Evolutionary conservation across 2,113 vertebrate species (phyloP).

Genomic region (Podarcis raffonei): DNA sequence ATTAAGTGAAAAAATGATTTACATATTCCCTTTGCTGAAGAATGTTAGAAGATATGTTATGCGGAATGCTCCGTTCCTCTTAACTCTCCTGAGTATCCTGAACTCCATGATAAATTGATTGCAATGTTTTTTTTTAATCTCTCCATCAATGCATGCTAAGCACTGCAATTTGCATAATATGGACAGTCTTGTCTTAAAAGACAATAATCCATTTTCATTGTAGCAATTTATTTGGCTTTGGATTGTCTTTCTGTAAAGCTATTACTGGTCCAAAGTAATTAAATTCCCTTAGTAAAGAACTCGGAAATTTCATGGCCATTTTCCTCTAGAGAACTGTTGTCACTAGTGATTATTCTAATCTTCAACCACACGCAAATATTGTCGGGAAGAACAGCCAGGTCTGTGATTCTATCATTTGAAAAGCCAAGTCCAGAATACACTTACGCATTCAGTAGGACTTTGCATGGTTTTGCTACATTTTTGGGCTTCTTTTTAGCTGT

Average conservation of each 20-base stretch:
- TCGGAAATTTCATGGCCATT: slow-evolving; percentile 45
- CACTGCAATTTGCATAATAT: slow-evolving; percentile 39
- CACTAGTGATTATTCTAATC: slow-evolving; percentile 11
- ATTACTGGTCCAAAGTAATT: slow-evolving; percentile 48
- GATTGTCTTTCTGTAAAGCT: slow-evolving; percentile 34
- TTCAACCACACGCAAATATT: slow-evolving; percentile 24
- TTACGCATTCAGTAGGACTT: neutral
- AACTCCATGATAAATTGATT: slow-evolving; percentile 13
- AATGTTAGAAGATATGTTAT: slow-evolving; percentile 34
- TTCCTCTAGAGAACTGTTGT: slow-evolving; percentile 22
- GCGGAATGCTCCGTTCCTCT: neutral
- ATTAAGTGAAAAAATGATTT: slow-evolving; percentile 50
- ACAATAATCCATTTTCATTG: slow-evolving; percentile 55
- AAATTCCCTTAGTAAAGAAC: slow-evolving; percentile 42
- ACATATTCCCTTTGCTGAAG: slow-evolving; percentile 46
- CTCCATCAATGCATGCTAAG: slow-evolving; percentile 54
- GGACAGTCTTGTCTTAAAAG: slow-evolving; percentile 53
- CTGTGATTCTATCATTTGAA: slow-evolving; percentile 34
- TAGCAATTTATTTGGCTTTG: slow-evolving; percentile 34
- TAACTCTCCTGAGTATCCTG: slow-evolving; percentile 54
- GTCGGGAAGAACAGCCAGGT: slow-evolving; percentile 1
- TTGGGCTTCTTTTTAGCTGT: neutral
- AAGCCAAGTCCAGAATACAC: neutral
- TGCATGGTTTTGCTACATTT: neutral
- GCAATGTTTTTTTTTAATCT: slow-evolving; percentile 32